A percentile compares a stretch with the other conserved stretches of the same genome.
phyloP scores from a whole-genome alignment of 1,140 invertebrate species.

The Drosophila ficusphila region DNA sequence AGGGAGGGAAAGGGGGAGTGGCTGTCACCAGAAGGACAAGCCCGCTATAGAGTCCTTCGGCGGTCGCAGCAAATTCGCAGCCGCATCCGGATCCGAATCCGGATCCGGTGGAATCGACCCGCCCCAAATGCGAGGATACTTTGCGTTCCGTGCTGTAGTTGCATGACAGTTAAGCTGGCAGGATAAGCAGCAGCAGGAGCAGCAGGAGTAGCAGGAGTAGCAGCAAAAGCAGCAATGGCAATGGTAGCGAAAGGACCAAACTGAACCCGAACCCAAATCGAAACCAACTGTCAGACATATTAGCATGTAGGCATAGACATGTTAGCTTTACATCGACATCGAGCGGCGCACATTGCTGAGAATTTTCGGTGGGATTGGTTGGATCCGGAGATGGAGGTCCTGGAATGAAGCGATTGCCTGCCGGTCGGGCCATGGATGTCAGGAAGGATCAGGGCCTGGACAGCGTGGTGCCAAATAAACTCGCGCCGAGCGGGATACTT shows the following conservation, averaged over 20 bases:
- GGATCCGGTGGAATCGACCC: conserved; percentile 20
- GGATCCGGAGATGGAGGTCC: conserved; percentile 6
- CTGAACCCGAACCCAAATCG: conserved; percentile 45
- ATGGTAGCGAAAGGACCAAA: no score
- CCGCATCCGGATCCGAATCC: conserved; percentile 47
- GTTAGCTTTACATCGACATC: conserved; percentile 41
- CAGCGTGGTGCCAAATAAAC: conserved; percentile 6
- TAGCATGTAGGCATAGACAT: conserved; percentile 77
- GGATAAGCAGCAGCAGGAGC: conserved; percentile 60
- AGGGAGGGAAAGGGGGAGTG: conserved; percentile 1
- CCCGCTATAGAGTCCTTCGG: conserved; percentile 42
- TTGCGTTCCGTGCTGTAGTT: conserved; percentile 65
- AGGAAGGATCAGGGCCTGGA: conserved; percentile 25
- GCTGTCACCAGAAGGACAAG: conserved; percentile 63
- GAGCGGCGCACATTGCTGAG: conserved; percentile 13
- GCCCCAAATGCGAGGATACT: conserved; percentile 66
- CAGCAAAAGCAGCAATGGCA: neutral
- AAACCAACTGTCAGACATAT: conserved; percentile 79
- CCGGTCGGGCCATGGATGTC: conserved; percentile 20
- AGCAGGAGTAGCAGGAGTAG: neutral
- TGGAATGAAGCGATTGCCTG: conserved; percentile 45
- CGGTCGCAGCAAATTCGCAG: conserved; percentile 52
- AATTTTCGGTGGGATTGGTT: conserved; percentile 25
- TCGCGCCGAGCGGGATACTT: neutral
- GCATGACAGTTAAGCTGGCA: conserved; percentile 78